Percentiles rank a stretch among this genome's conserved stretches.
Evolutionary conservation across 2,113 vertebrate genomes (phyloP).

Genomic region (Anhinga rufa): DNA sequence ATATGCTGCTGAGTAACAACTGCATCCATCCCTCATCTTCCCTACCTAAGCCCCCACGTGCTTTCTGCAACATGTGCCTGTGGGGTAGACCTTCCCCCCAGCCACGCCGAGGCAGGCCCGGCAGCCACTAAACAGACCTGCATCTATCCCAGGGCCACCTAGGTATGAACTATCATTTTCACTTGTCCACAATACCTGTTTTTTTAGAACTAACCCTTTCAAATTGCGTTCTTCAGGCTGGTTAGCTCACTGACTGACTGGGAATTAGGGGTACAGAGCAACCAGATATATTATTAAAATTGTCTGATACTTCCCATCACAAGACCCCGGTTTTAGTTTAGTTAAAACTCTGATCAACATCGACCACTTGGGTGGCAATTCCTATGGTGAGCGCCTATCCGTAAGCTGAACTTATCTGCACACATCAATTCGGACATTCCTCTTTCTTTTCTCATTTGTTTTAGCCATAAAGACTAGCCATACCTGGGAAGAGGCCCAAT

Average conservation of each 20-base stretch:
- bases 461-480: background rate
- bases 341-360: background rate
- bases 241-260: background rate
- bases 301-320: background rate
- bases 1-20: constrained; percentile 19
- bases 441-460: background rate
- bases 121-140: background rate
- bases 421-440: background rate
- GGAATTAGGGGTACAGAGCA: background rate
- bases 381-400: too few relatives aligned
- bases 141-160: background rate
- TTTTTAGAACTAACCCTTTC: background rate
- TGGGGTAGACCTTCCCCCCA: background rate
- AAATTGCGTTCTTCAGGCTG: background rate
- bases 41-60: background rate
- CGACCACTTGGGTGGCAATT: background rate
- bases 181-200: background rate
- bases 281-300: background rate
- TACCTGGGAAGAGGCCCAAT: background rate
- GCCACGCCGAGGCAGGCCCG: background rate
- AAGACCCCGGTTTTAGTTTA: background rate
- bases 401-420: background rate
- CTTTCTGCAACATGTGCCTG: background rate
- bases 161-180: background rate
- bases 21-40: background rate